Base-by-base conservation (phyloP, 2,113 vertebrate genomes). In the Amphiprion ocellaris region DNA sequence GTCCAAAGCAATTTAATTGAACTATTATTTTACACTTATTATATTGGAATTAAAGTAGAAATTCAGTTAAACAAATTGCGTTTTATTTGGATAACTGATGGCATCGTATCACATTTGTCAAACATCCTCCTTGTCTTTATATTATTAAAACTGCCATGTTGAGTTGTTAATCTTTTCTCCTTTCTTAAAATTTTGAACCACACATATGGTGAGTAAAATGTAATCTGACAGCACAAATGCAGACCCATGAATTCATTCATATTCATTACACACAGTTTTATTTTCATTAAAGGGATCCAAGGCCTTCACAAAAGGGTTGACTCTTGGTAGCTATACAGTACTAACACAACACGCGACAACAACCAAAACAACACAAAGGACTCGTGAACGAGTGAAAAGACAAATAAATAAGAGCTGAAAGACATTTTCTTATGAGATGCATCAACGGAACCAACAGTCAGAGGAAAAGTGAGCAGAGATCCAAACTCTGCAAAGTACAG, bases 221-320 rank as follows among this genome's bases (percentile, higher is more conserved):
- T 1, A 14, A 64, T 2, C 9, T 6, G 7, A 50, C 8, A 55
- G 16, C n/a, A 65, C 50, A 86, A 81, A 80, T 10, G 33, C 68
- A 81, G 30, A 55, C 37, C 2, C 44, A 37, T 19, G 26, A 69
- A 8, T 47, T 68, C 16, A 8, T 47, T 68, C 16, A 24, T 67
- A 50, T 80, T 69, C 70, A 88, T 86, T 71, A 77, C 87, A 88
- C 82, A 90, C 73, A 81, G n/a, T 84, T 93, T 92, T 79, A 90
- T 93, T 94, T 86, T 93, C 85, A 86, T 93, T 93, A 93, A 94
- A 94, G 92, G 93, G 92, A 89, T 93, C 88, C 90, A 93, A 90
- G 90, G 90, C 88, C 86, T 90, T 91, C 90, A 92, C 92, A 89
- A 92, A 94, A 91, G 85, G 93, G 92, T 93, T 92, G 86, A 94